Conservation (phyloP, 2,797 vertebrate genomes). For the Oryzias dopingdopingensis region DNA sequence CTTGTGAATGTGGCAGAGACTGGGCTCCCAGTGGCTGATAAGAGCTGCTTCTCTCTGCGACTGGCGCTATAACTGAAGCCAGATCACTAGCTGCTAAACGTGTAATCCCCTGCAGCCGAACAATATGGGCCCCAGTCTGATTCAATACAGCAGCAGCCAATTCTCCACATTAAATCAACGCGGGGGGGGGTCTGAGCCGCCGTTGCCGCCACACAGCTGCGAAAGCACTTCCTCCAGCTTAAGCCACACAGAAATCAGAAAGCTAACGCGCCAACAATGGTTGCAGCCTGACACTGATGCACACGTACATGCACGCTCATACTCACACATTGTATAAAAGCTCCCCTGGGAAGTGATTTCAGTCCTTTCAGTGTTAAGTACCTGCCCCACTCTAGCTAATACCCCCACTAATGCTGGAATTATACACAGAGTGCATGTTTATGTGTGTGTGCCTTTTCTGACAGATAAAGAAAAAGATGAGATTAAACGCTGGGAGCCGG, state of each 20-base stretch:
- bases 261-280: conserved; percentile 70
- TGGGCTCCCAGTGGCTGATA: conserved; percentile 87
- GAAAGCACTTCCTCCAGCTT: conserved; percentile 93
- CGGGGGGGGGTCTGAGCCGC: conserved; percentile 78
- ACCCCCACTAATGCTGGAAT: conserved; percentile 67
- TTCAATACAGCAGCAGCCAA: conserved; percentile 95
- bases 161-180: conserved; percentile 96
- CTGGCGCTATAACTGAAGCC: conserved; percentile 86
- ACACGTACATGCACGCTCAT: conserved; percentile 31
- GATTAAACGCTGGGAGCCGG: conserved; percentile 51
- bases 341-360: conserved; percentile 74
- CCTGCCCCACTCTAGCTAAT: conserved; percentile 70
- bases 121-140: conserved; percentile 90
- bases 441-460: conserved; percentile 22
- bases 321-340: conserved; percentile 64
- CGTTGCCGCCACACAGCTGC: conserved; percentile 50
- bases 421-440: conserved; percentile 40
- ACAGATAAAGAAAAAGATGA: conserved; percentile 51
- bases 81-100: conserved; percentile 93
- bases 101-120: conserved; percentile 94
- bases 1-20: conserved; percentile 97
- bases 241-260: conserved; percentile 78
- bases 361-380: conserved; percentile 75
- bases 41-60: conserved; percentile 80
- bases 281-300: conserved; percentile 51